phyloP scores from a whole-genome alignment of 35 echinoderm and acorn worm species.

The Apostichopus japonicus region DNA sequence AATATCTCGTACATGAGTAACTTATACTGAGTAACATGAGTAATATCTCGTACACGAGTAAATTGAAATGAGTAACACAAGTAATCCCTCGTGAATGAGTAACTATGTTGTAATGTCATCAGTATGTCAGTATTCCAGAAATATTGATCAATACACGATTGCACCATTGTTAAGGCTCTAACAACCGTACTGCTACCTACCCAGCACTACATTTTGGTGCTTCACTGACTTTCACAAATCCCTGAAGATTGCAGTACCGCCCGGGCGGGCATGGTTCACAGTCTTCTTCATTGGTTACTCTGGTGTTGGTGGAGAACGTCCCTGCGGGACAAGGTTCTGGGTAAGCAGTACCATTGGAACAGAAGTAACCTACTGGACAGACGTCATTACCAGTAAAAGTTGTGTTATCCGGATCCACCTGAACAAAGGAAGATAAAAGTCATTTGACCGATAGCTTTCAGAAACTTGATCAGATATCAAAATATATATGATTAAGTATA shows the following conservation, averaged over 20 bases:
- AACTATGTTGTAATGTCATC: too few species aligned
- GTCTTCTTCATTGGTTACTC: conserved; percentile 73
- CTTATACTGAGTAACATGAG: too few species aligned
- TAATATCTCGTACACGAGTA: too few species aligned
- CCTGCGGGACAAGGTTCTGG: conserved; percentile 93
- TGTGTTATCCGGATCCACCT: conserved; percentile 78
- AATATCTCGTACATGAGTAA: too few species aligned
- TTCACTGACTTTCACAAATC: conserved; percentile 86
- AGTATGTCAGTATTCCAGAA: too few species aligned
- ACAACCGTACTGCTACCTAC: conserved; percentile 36
- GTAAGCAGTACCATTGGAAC: conserved; percentile 93
- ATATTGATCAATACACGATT: too few species aligned
- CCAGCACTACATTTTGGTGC: conserved; percentile 83
- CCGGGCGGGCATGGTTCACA: conserved; percentile 90
- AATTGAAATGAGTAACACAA: too few species aligned
- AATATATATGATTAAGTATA: too few species aligned
- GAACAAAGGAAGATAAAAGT: not conserved
- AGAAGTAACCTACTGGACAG: conserved; percentile 93
- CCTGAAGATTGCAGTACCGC: conserved; percentile 86
- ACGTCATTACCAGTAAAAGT: conserved; percentile 94
- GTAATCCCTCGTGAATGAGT: too few species aligned
- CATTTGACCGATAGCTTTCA: too few species aligned
- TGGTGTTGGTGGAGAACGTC: conserved; percentile 83
- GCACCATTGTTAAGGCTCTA: not conserved
- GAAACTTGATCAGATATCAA: too few species aligned